A percentile compares a stretch with the other conserved stretches of the same genome.
Conservation (phyloP, 1,140 invertebrate species). For the Sarcophaga peregrina region DNA sequence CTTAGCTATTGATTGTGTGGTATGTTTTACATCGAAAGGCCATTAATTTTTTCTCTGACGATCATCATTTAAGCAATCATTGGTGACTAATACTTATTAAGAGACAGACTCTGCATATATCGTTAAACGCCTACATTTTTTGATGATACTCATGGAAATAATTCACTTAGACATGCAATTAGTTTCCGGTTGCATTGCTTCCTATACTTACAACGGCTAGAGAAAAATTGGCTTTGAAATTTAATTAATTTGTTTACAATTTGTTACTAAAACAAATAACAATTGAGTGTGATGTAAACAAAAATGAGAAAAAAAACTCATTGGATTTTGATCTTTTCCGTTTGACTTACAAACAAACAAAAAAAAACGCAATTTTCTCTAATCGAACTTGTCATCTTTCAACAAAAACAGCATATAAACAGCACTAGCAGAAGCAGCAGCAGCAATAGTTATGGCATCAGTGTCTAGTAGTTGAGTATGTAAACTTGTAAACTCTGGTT, state of each 20-base stretch:
- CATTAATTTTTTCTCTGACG: too few relatives aligned
- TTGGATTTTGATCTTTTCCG: background rate
- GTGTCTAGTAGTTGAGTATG: background rate
- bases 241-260: conserved; percentile 12
- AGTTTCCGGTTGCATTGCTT: too few relatives aligned
- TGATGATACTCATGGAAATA: too few relatives aligned
- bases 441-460: background rate
- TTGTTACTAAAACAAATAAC: background rate
- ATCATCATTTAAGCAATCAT: too few relatives aligned
- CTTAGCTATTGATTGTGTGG: too few relatives aligned
- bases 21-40: too few relatives aligned
- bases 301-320: background rate
- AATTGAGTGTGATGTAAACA: background rate
- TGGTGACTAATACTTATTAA: too few relatives aligned
- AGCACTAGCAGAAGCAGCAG: background rate
- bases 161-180: too few relatives aligned
- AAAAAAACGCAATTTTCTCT: conserved; percentile 10
- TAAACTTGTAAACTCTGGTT: too few relatives aligned
- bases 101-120: too few relatives aligned
- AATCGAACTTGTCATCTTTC: conserved; percentile 1
- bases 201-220: background rate
- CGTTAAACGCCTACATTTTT: too few relatives aligned
- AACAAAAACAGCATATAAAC: background rate
- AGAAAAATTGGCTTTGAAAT: background rate
- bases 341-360: background rate